Conservation (phyloP, 1,140 invertebrate species). For the Diorhabda carinulata region DNA sequence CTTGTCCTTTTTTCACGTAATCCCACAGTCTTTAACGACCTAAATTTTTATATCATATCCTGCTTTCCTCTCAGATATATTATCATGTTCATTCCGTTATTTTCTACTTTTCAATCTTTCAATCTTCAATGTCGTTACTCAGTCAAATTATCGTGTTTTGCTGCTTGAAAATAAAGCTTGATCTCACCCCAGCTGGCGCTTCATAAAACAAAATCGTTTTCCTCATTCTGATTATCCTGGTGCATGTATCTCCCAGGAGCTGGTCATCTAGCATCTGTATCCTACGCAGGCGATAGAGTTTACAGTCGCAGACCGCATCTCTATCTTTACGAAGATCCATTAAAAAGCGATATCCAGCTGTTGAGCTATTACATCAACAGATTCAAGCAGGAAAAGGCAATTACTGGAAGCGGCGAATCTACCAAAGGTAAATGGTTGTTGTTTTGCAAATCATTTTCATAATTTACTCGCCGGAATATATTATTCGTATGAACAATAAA, state of each 20-base stretch:
- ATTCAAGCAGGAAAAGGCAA: slow-evolving; percentile 43
- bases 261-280: slow-evolving; percentile 72
- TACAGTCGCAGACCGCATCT: slow-evolving; percentile 68
- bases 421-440: slow-evolving; percentile 26
- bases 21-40: too few species aligned
- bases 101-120: too few species aligned
- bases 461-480: too few species aligned
- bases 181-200: not conserved
- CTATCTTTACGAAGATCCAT: slow-evolving; percentile 56
- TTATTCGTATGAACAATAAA: too few species aligned
- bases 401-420: slow-evolving; percentile 20
- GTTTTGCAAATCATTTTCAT: too few species aligned
- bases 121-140: too few species aligned
- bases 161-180: too few species aligned
- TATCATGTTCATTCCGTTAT: too few species aligned
- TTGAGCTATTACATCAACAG: slow-evolving; percentile 48
- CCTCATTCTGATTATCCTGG: not conserved
- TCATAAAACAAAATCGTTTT: not conserved
- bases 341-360: slow-evolving; percentile 47
- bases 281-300: slow-evolving; percentile 71
- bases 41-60: too few species aligned
- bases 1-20: too few species aligned
- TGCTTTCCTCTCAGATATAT: too few species aligned
- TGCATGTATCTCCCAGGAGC: slow-evolving; percentile 48
- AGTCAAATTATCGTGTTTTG: too few species aligned